Evolutionary conservation across 2,797 vertebrate genomes (phyloP).

Genomic region (Acanthopagrus latus): DNA sequence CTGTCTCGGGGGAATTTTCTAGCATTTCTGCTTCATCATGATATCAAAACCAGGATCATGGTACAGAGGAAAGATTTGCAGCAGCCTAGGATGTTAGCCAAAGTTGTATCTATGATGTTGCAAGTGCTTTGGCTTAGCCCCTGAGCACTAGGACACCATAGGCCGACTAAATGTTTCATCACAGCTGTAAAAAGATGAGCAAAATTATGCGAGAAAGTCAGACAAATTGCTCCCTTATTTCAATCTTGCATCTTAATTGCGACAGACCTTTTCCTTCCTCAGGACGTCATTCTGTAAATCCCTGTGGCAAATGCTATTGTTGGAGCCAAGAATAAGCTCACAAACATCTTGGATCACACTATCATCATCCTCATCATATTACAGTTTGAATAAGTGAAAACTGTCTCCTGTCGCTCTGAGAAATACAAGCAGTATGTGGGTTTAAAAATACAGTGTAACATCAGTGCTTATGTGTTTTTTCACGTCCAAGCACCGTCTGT

Average conservation of each 20-base stretch:
- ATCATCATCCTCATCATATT: conserved; percentile 8
- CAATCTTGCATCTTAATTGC: conserved; percentile 27
- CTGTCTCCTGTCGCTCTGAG: neutral
- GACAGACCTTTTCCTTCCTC: conserved; percentile 15
- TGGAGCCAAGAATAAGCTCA: conserved; percentile 8
- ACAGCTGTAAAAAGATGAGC: conserved; percentile 57
- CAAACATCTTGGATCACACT: conserved; percentile 9
- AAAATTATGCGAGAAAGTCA: conserved; percentile 58
- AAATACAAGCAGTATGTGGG: conserved; percentile 2
- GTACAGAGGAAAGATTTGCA: conserved; percentile 25
- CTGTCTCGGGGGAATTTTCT: conserved; percentile 16
- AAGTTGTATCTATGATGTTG: conserved; percentile 45
- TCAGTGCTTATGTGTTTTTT: conserved; percentile 2
- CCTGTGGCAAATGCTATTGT: conserved; percentile 17
- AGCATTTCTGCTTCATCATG: conserved; percentile 20
- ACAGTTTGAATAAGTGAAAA: conserved; percentile 14
- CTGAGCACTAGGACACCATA: conserved; percentile 37
- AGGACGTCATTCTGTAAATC: neutral
- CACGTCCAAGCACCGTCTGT: neutral
- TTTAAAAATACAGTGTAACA: conserved; percentile 26
- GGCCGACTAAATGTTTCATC: conserved; percentile 67
- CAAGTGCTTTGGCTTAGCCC: conserved; percentile 36
- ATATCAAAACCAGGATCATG: conserved; percentile 10
- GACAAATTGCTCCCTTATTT: conserved; percentile 40
- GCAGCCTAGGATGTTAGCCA: conserved; percentile 35